Base-by-base conservation (phyloP, 2,888 invertebrate genomes). In the Pseudococcus jackbeardsleyi region DNA sequence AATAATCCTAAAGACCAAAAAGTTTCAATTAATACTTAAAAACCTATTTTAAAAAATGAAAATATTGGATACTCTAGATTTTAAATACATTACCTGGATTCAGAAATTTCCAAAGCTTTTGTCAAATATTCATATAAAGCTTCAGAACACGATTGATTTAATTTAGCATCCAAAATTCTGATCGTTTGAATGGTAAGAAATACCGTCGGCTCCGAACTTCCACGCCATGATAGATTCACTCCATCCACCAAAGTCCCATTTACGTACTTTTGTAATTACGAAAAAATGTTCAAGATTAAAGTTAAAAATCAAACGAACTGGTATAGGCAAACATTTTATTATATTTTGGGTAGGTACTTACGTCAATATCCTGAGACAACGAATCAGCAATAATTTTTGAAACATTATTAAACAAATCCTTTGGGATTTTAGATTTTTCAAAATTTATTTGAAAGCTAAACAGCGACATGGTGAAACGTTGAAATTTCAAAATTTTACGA, bases 361-460 rank as follows among this genome's bases (percentile, higher is more conserved):
- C 88, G 6, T 79, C 79, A 19, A 19, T 39, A 82, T 54, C 17
- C 33, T 88, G 54, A 39, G 22, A 22, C 4, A 88, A 59, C 15
- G 88, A 59, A 19, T 88, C 88, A 1, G 79, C 22, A 59, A 88
- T 88, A 19, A 82, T 82, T 54, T 33, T 33, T 7, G 79, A 17
- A 33, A 88, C 26, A 19, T 54, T 48, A 54, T 54, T 15, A 15
- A 54, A 42, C 9, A 79, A 39, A 79, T 82, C 39, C 54, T 48
- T 48, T 19, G 88, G 42, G 17, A 88, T 26, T 17, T 82, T 50
- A 11, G 82, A 88, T 88, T 82, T 79, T 39, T 82, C 82, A 42
- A 88, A 88, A 59, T 88, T 88, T 6, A 88, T 82, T 39, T 88
- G 88, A 0, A 88, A 48, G n/a, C 42, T 88, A 42, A 79, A 79